These are phyloP conservation scores for Ornithorhynchus anatinus DNA, from an alignment of 2,113 vertebrate species.

Conservation along the genomic window DNA sequence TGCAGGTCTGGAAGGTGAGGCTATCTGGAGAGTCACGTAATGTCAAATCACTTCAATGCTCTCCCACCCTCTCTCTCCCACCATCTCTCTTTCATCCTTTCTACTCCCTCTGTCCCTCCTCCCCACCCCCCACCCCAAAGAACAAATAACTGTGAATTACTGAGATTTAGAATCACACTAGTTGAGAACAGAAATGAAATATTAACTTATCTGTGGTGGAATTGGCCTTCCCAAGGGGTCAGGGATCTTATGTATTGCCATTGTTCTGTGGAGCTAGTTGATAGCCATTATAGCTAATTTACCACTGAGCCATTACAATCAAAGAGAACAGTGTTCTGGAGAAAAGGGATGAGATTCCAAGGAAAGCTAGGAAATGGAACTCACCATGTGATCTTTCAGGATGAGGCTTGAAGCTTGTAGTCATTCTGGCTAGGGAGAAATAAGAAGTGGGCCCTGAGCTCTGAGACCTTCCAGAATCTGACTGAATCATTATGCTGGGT, in stretches of 20 bases:
- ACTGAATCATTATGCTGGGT: too few species aligned
- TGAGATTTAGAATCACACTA: not conserved
- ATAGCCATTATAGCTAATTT: not conserved
- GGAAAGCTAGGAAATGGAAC: not conserved
- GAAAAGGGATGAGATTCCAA: not conserved
- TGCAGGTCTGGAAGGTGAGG: rapidly evolving
- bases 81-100: too few species aligned
- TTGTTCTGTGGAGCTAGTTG: rapidly evolving
- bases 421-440: not conserved
- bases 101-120: too few species aligned
- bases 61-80: too few species aligned
- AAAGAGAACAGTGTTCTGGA: rapidly evolving
- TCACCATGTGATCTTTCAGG: not conserved
- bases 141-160: not conserved
- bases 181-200: not conserved
- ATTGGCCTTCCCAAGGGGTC: rapidly evolving
- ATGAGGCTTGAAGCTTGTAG: not conserved
- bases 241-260: rapidly evolving
- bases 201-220: not conserved
- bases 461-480: too few species aligned
- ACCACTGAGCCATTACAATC: rapidly evolving
- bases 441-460: not conserved
- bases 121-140: rapidly evolving
- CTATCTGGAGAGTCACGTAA: not conserved
- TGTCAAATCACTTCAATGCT: too few species aligned